phyloP scores from a whole-genome alignment of 2,888 invertebrate genomes.

The Neria commutata region DNA sequence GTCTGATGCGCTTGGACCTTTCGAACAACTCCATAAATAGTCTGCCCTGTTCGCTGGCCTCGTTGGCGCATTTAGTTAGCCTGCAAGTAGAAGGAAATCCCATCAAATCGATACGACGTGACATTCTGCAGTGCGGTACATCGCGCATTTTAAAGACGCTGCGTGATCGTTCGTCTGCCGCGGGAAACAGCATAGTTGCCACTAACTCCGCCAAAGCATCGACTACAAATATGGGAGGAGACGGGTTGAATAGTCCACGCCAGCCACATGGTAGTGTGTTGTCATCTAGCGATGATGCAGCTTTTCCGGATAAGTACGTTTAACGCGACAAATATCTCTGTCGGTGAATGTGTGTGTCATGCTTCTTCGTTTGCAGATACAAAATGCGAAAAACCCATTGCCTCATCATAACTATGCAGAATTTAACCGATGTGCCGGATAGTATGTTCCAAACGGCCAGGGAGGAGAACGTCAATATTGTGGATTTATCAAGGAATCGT shows the following conservation, averaged over 20 bases:
- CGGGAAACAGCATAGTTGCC: conserved; percentile 12
- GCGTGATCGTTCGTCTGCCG: conserved; percentile 64
- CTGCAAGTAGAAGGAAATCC: conserved; percentile 87
- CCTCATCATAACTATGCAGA: conserved; percentile 63
- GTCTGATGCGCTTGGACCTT: conserved; percentile 81
- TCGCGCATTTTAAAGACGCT: conserved; percentile 78
- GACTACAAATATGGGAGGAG: conserved; percentile 55
- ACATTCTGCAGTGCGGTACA: conserved; percentile 86
- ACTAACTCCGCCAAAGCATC: conserved; percentile 8
- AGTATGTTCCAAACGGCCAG: conserved; percentile 74
- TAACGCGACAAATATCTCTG: too few relatives aligned
- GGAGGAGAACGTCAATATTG: conserved; percentile 72
- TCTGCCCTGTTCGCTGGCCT: conserved; percentile 71
- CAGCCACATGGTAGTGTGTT: conserved; percentile 29
- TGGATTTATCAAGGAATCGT: conserved; percentile 84
- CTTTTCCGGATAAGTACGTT: conserved; percentile 49
- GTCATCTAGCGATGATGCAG: conserved; percentile 26
- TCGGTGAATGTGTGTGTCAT: neutral
- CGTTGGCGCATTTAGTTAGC: conserved; percentile 79
- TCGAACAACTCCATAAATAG: conserved; percentile 78
- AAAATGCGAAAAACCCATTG: conserved; percentile 65
- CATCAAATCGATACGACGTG: conserved; percentile 78
- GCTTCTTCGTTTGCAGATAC: conserved; percentile 60
- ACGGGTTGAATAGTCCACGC: conserved; percentile 43
- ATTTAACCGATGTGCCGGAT: conserved; percentile 71